Evolutionary conservation across 2,888 invertebrate species (phyloP).

Genomic region (Nephrotoma flavescens): DNA sequence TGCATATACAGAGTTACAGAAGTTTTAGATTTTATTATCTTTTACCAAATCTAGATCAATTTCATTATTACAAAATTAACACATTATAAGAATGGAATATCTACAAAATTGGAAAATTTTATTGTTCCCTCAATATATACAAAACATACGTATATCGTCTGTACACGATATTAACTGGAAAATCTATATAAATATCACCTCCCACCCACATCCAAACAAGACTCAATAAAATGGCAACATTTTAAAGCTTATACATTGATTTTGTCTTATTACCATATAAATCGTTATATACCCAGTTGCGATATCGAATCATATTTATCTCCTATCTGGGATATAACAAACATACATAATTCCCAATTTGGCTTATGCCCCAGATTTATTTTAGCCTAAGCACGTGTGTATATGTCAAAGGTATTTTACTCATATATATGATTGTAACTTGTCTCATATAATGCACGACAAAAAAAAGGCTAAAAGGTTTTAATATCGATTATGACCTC

Average conservation of each 20-base stretch:
- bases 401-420: too few species aligned
- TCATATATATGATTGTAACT: too few species aligned
- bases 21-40: background rate
- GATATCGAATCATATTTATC: background rate
- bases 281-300: background rate
- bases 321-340: background rate
- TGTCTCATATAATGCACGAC: too few species aligned
- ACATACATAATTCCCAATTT: background rate
- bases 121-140: background rate
- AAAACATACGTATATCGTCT: background rate
- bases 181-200: background rate
- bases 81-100: background rate
- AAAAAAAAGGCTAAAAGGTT: background rate
- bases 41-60: background rate
- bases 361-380: background rate
- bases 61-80: background rate
- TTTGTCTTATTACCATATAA: background rate
- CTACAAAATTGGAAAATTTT: background rate
- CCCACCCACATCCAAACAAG: background rate
- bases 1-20: background rate
- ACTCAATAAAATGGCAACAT: background rate
- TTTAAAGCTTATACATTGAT: background rate
- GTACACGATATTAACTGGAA: background rate
- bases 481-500: background rate
- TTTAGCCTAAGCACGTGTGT: background rate